Percentiles rank a stretch among this genome's conserved stretches.
Evolutionary conservation across 2,797 vertebrate species (phyloP).

Genomic region (Oreonectes daqikongensis): DNA sequence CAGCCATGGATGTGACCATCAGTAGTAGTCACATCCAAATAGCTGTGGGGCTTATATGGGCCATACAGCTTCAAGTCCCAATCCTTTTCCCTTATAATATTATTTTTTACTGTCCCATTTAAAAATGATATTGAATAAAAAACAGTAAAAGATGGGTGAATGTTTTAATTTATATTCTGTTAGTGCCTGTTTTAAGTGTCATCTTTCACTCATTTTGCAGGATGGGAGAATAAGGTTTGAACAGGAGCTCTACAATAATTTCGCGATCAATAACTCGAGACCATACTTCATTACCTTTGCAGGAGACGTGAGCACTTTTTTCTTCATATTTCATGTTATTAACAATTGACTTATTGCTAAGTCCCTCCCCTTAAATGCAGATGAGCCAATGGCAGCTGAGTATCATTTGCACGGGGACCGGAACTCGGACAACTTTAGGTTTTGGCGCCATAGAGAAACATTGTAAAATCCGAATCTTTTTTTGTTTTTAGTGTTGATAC

Average conservation of each 20-base stretch:
- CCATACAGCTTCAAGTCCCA: not conserved
- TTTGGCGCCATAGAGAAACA: too few species aligned
- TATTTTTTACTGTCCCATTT: not conserved
- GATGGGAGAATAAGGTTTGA: conserved; percentile 93
- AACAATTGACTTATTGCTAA: too few species aligned
- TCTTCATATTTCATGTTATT: not conserved
- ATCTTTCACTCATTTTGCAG: conserved; percentile 70
- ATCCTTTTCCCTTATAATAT: not conserved
- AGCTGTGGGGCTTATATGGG: too few species aligned
- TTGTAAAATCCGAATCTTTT: too few species aligned
- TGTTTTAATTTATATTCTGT: too few species aligned
- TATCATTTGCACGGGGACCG: too few species aligned
- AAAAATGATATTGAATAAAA: not conserved
- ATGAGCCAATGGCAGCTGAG: too few species aligned
- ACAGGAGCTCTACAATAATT: conserved; percentile 97
- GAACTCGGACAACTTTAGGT: too few species aligned
- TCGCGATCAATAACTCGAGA: conserved; percentile 89
- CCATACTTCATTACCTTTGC: conserved; percentile 95
- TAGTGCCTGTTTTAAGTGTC: not conserved
- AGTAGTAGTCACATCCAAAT: not conserved
- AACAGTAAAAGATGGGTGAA: not conserved
- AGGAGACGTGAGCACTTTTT: conserved; percentile 89
- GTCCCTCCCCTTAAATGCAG: too few species aligned
- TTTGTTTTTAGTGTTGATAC: too few species aligned
- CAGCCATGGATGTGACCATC: too few species aligned